Evolutionary conservation across 2,888 invertebrate genomes (phyloP).

Genomic region (Pandemis cinnamomeana): DNA sequence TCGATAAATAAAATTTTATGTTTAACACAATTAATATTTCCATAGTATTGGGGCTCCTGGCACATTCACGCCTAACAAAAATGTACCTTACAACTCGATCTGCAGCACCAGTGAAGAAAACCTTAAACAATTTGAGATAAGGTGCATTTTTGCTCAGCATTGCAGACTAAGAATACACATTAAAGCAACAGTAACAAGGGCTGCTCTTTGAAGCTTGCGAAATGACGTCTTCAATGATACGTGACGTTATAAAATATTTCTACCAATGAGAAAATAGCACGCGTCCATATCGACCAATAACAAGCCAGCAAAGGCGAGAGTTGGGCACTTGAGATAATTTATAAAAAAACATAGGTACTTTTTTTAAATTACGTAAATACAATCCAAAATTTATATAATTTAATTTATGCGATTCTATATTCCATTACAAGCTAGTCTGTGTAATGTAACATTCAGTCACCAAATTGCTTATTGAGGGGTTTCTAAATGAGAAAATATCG

Average conservation of each 20-base stretch:
- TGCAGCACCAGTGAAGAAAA: conserved; percentile 15
- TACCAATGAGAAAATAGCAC: background rate
- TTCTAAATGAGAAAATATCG: too few species aligned
- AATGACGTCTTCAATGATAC: background rate
- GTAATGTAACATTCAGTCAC: too few species aligned
- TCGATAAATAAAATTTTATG: background rate
- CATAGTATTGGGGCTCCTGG: background rate
- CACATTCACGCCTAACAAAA: conserved; percentile 11
- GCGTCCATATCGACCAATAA: background rate
- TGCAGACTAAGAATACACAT: conserved; percentile 42
- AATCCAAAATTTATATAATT: background rate
- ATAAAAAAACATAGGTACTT: background rate
- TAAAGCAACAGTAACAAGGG: conserved; percentile 37
- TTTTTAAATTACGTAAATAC: too few species aligned
- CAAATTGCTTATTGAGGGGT: too few species aligned
- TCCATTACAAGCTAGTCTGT: too few species aligned
- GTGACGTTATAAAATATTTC: background rate
- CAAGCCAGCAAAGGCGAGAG: background rate
- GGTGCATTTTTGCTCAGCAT: conserved; percentile 18
- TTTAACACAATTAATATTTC: background rate
- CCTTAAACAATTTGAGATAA: conserved; percentile 8
- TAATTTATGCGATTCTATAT: too few species aligned
- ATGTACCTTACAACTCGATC: conserved; percentile 8
- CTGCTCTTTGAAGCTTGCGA: conserved; percentile 1
- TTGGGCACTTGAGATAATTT: background rate